Evolutionary conservation across 2,888 invertebrate genomes (phyloP).

Genomic region (Tenthredo distinguenda): DNA sequence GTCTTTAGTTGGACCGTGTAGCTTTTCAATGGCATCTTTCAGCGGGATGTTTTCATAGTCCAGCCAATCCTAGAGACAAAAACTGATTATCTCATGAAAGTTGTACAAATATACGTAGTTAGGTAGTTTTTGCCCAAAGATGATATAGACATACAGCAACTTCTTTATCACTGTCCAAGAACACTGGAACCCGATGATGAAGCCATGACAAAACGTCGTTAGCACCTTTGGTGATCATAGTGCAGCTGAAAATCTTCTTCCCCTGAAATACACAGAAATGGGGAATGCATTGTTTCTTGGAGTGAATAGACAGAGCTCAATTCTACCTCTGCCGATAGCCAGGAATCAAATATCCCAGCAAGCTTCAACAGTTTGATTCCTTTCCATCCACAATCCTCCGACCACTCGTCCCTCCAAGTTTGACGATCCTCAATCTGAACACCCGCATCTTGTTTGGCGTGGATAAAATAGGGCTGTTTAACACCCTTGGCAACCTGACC

Average conservation of each 20-base stretch:
- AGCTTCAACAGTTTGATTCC: conserved; percentile 85
- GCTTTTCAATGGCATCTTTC: conserved; percentile 79
- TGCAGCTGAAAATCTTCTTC: conserved; percentile 85
- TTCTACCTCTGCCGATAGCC: conserved; percentile 80
- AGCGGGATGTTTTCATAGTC: conserved; percentile 81
- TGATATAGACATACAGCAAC: conserved; percentile 79
- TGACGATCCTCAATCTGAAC: conserved; percentile 80
- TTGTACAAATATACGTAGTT: conserved; percentile 35
- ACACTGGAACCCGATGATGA: conserved; percentile 91
- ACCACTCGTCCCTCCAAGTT: conserved; percentile 80
- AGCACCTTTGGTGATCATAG: conserved; percentile 89
- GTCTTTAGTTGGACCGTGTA: conserved; percentile 79
- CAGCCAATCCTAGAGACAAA: conserved; percentile 83
- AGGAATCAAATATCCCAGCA: conserved; percentile 88
- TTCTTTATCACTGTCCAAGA: conserved; percentile 85
- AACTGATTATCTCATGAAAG: conserved; percentile 31
- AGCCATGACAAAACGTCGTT: conserved; percentile 85
- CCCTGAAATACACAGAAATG: conserved; percentile 69
- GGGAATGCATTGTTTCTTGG: neutral
- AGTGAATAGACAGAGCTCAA: neutral
- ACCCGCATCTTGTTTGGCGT: conserved; percentile 81
- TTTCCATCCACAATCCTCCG: conserved; percentile 81
- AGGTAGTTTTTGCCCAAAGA: neutral
- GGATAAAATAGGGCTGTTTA: conserved; percentile 89
- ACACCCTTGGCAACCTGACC: conserved; percentile 76